Base-by-base conservation (phyloP, 2,888 invertebrate species). In the Acanthacorydalis orientalis region DNA sequence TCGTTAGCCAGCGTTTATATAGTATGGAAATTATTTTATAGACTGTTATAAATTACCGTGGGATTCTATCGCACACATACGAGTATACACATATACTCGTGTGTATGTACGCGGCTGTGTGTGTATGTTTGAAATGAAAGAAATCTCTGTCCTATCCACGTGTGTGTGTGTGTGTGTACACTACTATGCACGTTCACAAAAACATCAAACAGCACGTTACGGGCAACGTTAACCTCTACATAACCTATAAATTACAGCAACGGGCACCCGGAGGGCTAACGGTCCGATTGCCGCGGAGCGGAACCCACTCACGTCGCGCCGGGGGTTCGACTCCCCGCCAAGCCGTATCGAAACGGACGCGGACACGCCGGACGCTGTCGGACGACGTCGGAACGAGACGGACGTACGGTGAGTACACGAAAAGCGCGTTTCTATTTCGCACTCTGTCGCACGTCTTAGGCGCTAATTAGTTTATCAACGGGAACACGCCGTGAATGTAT, bases 231-330 rank as follows among this genome's bases (percentile, higher is more conserved):
- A 49, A 49, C 49, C 64, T 64, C 64, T 23, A 65, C 62, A 64
- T 65, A 63, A 62, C 61, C 65, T 64, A 67, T 67, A 67, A 67
- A 67, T 67, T 65, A 67, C 63, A 61, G 23, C 23, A 23, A 23
- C 23, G 57, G 60, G 60, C 62, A 63, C 64, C 65, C 62, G 64
- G 64, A 64, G 65, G 63, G 63, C 64, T 64, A 65, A 64, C 65
- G 65, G 65, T 65, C 62, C 60, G 67, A 65, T 65, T 65, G 65
- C 64, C 64, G 60, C 64, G 64, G 23, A 23, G 23, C 23, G 23
- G 65, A 65, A 65, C 65, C 64, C 64, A 63, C 64, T 64, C 60
- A 61, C 61, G 62, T 59, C 60, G 56, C 65, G 55, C 60, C 64
- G 62, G 65, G 65, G 49, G 63, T 63, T 62, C 60, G 57, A 55